A percentile compares a stretch with the other conserved stretches of the same genome.
phyloP scores from a whole-genome alignment of 2,113 vertebrate species.

The Plotosus lineatus region DNA sequence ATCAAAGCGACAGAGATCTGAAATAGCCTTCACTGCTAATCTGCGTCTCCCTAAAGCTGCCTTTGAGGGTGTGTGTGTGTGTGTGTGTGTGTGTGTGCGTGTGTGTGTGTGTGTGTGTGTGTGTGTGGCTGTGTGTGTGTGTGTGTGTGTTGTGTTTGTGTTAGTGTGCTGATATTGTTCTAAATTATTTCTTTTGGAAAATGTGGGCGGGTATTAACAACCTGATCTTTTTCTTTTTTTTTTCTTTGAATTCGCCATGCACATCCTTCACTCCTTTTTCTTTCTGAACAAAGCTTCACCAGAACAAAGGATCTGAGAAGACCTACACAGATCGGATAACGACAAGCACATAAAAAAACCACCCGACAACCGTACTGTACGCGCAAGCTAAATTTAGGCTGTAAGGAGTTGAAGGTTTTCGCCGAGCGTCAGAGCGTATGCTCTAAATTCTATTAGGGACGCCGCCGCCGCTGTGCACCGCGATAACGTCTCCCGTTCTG shows the following conservation, averaged over 20 bases:
- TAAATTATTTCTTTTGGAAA: conserved; percentile 70
- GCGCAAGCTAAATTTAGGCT: conserved; percentile 61
- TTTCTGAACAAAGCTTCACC: conserved; percentile 53
- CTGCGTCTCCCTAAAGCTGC: conserved; percentile 38
- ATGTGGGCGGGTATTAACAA: conserved; percentile 80
- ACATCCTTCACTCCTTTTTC: conserved; percentile 62
- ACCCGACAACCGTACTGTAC: conserved; percentile 60
- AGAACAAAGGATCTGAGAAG: conserved; percentile 73
- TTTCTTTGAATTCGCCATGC: no score
- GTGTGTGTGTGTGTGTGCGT: conserved; percentile 51
- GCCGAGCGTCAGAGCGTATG: conserved; percentile 38
- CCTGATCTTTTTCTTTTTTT: conserved; percentile 70
- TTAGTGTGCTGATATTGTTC: conserved; percentile 62
- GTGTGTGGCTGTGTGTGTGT: conserved; percentile 48
- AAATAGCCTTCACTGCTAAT: conserved; percentile 43
- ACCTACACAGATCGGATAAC: conserved; percentile 76
- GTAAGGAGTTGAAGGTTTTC: conserved; percentile 59
- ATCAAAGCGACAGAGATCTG: conserved; percentile 44
- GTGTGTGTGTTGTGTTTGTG: conserved; percentile 54
- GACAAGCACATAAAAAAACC: conserved; percentile 66
- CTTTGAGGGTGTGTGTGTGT: conserved; percentile 49
- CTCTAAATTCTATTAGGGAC: conserved; percentile 61
- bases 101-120: conserved; percentile 46
- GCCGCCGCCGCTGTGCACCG: conserved; percentile 43
- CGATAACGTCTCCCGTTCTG: conserved; percentile 44